These are phyloP conservation scores for Protomyctophum bolini DNA, from an alignment of 2,113 vertebrate species.

Conservation along the genomic window DNA sequence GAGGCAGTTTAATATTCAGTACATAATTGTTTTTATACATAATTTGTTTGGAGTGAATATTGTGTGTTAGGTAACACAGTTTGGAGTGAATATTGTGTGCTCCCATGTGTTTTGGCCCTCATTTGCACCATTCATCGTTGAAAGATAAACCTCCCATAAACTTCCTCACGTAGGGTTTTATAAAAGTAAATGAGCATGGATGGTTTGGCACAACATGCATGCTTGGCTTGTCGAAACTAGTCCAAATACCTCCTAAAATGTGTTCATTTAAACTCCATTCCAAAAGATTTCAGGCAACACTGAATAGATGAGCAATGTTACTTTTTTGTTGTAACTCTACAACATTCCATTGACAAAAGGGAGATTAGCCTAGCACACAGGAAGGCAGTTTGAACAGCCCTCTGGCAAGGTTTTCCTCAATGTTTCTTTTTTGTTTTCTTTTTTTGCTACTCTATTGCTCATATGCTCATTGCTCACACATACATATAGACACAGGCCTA, in stretches of 20 bases:
- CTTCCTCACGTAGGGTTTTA: slow-evolving; percentile 19
- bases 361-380: slow-evolving; percentile 65
- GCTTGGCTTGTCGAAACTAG: slow-evolving; percentile 63
- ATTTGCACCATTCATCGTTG: slow-evolving; percentile 11
- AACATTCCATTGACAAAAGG: slow-evolving; percentile 74
- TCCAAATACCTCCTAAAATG: slow-evolving; percentile 55
- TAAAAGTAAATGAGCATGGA: slow-evolving; percentile 22
- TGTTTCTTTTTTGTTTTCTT: slow-evolving; percentile 17
- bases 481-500: slow-evolving; percentile 13
- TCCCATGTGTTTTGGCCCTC: slow-evolving; percentile 14
- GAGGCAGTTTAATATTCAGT: background rate
- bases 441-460: slow-evolving; percentile 44
- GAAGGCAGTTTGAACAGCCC: slow-evolving; percentile 53
- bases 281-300: slow-evolving; percentile 53
- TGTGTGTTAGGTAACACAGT: too few relatives aligned
- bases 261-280: slow-evolving; percentile 57
- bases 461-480: slow-evolving; percentile 30
- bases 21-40: background rate
- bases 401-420: slow-evolving; percentile 48
- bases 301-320: slow-evolving; percentile 66
- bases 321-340: slow-evolving; percentile 66
- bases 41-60: background rate
- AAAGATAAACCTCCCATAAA: slow-evolving; percentile 46
- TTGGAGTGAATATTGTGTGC: background rate
- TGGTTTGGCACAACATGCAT: slow-evolving; percentile 16